A percentile compares a stretch with the other conserved stretches of the same genome.
phyloP scores from a whole-genome alignment of 2,797 vertebrate genomes.

The Chaunax sp. region DNA sequence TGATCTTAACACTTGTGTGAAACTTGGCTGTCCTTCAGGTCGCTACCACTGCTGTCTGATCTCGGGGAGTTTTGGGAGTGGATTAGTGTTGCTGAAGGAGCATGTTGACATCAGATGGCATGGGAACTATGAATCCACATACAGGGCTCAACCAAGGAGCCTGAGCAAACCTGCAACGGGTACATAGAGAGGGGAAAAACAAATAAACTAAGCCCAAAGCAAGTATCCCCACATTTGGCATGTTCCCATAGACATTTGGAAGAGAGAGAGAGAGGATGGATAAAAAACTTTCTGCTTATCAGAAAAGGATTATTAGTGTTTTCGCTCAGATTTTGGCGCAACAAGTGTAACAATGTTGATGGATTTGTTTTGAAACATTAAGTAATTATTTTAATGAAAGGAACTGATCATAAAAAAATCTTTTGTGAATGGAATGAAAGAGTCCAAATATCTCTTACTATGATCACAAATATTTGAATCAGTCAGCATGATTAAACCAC shows the following conservation, averaged over 20 bases:
- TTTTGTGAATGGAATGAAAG: constrained; percentile 6
- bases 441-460: background rate
- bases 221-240: constrained; percentile 72
- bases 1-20: constrained; percentile 37
- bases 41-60: constrained; percentile 55
- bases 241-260: constrained; percentile 67
- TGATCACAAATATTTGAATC: background rate
- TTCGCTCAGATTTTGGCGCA: constrained; percentile 6
- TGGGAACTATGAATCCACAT: constrained; percentile 77
- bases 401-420: background rate
- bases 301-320: constrained; percentile 24
- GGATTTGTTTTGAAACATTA: constrained; percentile 10
- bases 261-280: constrained; percentile 39
- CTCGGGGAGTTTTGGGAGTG: constrained; percentile 58
- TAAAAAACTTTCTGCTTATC: constrained; percentile 55
- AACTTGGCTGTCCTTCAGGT: constrained; percentile 39
- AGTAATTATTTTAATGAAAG: background rate
- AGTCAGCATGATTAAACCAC: too few species aligned
- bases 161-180: constrained; percentile 65
- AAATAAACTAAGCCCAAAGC: constrained; percentile 75
- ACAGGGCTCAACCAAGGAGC: constrained; percentile 71
- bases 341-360: constrained; percentile 13
- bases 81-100: constrained; percentile 79
- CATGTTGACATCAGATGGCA: constrained; percentile 87
- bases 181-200: constrained; percentile 67